Conservation (phyloP, 2,797 vertebrate species). For the Danio tinwini region DNA sequence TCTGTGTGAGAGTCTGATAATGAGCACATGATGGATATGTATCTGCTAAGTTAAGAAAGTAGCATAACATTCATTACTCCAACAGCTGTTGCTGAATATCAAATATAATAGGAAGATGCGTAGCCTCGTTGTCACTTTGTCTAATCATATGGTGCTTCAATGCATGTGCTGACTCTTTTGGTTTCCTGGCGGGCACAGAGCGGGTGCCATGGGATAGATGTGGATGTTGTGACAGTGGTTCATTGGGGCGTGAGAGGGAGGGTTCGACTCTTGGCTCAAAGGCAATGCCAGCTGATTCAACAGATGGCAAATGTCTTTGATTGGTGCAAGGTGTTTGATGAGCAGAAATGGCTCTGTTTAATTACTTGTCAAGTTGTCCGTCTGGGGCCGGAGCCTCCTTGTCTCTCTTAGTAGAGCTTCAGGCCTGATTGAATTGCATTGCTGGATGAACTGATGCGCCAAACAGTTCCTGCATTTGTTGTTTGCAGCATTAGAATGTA, state of each 20-base stretch:
- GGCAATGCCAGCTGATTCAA: constrained; percentile 81
- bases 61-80: not conserved
- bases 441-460: constrained; percentile 23
- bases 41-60: constrained; percentile 53
- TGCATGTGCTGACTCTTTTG: not conserved
- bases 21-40: constrained; percentile 54
- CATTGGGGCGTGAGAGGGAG: constrained; percentile 40
- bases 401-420: constrained; percentile 23
- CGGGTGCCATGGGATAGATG: not conserved
- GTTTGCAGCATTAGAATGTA: constrained; percentile 3
- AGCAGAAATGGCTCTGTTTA: constrained; percentile 88
- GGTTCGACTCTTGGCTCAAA: constrained; percentile 51
- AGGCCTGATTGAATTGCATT: constrained; percentile 57
- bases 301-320: constrained; percentile 89
- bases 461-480: constrained; percentile 26
- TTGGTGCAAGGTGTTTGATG: constrained; percentile 81
- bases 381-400: constrained; percentile 69
- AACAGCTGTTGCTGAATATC: constrained; percentile 1
- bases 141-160: not conserved
- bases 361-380: constrained; percentile 91
- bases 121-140: constrained; percentile 5
- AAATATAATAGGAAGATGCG: not conserved
- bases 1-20: constrained; percentile 43
- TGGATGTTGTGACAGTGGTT: constrained; percentile 55
- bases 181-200: not conserved